Evolutionary conservation across 2,888 invertebrate species (phyloP).

Genomic region (Drosophila bunnanda): DNA sequence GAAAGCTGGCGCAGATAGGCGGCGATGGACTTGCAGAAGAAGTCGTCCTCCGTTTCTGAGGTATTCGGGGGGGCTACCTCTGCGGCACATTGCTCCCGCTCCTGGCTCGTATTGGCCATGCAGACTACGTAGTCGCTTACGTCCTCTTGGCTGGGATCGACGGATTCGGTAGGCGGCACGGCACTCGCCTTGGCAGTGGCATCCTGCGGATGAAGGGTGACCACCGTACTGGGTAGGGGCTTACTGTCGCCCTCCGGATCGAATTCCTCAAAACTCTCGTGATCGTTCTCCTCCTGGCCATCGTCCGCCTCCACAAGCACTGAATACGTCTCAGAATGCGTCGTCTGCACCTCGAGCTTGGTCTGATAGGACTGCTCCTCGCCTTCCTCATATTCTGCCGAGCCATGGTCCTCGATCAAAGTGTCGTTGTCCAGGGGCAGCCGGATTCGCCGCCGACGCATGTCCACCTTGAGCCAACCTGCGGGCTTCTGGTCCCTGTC

Average conservation of each 20-base stretch:
- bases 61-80: slow-evolving; percentile 7
- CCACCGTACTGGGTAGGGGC: slow-evolving; percentile 50
- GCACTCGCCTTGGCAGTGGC: slow-evolving; percentile 22
- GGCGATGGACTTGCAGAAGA: slow-evolving; percentile 82
- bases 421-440: slow-evolving; percentile 24
- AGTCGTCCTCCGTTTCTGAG: slow-evolving; percentile 80
- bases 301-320: slow-evolving; percentile 71
- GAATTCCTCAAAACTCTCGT: slow-evolving; percentile 55
- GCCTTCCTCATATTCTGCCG: slow-evolving; percentile 54
- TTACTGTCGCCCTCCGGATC: slow-evolving; percentile 58
- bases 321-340: slow-evolving; percentile 69
- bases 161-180: slow-evolving; percentile 21
- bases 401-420: slow-evolving; percentile 52
- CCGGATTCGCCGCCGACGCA: slow-evolving; percentile 42
- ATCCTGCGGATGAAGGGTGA: slow-evolving; percentile 47
- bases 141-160: slow-evolving; percentile 45
- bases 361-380: slow-evolving; percentile 67
- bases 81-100: slow-evolving; percentile 15
- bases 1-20: slow-evolving; percentile 81
- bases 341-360: slow-evolving; percentile 63
- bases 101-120: slow-evolving; percentile 49
- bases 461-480: slow-evolving; percentile 63
- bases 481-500: slow-evolving; percentile 66
- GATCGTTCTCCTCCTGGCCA: slow-evolving; percentile 46
- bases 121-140: slow-evolving; percentile 62